Conservation (phyloP, 2,113 vertebrate genomes). For the Platysternon megacephalum region DNA sequence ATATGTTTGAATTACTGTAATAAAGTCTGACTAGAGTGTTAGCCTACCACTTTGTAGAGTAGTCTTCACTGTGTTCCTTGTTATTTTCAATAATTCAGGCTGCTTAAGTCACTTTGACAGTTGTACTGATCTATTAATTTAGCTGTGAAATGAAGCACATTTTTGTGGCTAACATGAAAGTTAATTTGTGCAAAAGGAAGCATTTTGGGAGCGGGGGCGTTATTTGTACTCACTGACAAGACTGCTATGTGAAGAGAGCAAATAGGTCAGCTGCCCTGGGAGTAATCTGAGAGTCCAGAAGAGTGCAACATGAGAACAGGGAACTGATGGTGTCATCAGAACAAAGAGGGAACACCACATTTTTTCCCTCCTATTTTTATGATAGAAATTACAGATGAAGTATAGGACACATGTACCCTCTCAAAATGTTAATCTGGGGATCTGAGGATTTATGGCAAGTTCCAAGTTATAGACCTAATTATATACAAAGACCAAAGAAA, state of each 20-base stretch:
- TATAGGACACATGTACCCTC: background rate
- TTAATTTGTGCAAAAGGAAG: background rate
- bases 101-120: background rate
- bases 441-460: background rate
- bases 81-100: background rate
- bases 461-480: background rate
- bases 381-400: background rate
- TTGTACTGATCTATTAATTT: background rate
- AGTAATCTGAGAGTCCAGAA: background rate
- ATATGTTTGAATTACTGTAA: background rate
- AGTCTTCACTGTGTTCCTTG: background rate
- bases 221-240: background rate
- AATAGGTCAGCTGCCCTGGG: background rate
- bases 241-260: background rate
- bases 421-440: background rate
- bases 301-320: background rate
- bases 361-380: background rate
- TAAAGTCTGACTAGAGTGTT: background rate
- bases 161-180: background rate
- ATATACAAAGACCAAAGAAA: background rate
- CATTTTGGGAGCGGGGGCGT: background rate
- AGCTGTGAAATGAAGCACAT: background rate
- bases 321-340: background rate
- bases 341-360: background rate
- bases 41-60: accelerated